phyloP scores from a whole-genome alignment of 2,113 vertebrate genomes.

The Fukomys damarensis region DNA sequence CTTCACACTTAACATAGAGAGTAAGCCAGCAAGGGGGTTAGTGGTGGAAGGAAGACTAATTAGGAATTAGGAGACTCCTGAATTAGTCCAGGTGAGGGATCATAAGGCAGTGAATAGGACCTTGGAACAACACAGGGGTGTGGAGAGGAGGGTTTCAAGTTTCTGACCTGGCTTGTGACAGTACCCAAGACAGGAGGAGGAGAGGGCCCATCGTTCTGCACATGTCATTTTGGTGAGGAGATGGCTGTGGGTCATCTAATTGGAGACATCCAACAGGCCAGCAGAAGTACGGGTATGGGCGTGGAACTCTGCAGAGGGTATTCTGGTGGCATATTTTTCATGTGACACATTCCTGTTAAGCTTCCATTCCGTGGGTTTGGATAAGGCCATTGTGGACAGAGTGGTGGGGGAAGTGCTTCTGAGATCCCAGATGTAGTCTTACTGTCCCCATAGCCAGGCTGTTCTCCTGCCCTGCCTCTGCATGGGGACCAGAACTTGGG shows the following conservation, averaged over 20 bases:
- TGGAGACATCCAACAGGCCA: conserved; percentile 7
- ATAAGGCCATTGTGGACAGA: not conserved
- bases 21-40: not conserved
- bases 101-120: not conserved
- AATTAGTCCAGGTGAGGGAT: not conserved
- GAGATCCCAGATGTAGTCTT: not conserved
- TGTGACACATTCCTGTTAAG: conserved; percentile 55
- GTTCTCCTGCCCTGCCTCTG: not conserved
- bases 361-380: conserved; percentile 52
- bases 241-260: not conserved
- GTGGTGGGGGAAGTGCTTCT: not conserved
- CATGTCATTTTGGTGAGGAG: not conserved
- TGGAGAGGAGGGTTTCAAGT: not conserved
- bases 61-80: not conserved
- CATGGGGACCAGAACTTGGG: not conserved
- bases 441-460: not conserved
- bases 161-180: conserved; percentile 5
- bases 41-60: not conserved
- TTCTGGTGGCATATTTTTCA: conserved; percentile 46
- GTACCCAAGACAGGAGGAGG: not conserved
- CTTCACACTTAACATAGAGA: not conserved
- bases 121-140: not conserved
- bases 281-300: not conserved
- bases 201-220: not conserved
- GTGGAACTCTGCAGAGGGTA: not conserved